phyloP scores from a whole-genome alignment of 64 coral and sea anemone genomes.

The Trachythela sp. region DNA sequence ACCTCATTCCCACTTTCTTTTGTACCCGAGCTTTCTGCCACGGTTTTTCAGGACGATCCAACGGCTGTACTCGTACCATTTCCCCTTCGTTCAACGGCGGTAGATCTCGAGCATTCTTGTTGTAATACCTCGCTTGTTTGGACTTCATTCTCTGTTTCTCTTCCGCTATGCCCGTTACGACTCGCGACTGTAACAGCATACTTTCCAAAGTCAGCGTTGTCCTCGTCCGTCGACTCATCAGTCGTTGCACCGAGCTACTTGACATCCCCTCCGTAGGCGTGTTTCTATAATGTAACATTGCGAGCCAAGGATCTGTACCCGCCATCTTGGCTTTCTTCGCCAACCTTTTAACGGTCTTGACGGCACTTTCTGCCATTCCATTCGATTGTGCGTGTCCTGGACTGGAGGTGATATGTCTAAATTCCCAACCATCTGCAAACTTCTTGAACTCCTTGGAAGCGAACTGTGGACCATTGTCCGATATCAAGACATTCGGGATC shows the following conservation, averaged over 20 bases:
- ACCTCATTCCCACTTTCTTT: conserved; percentile 7
- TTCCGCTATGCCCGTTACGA: not conserved
- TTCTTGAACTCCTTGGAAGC: not conserved
- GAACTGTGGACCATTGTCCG: conserved; percentile 9
- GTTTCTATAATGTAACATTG: not conserved
- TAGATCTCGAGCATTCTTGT: not conserved
- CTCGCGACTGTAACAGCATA: not conserved
- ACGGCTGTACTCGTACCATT: not conserved
- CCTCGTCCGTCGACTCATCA: not conserved
- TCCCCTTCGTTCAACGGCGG: not conserved
- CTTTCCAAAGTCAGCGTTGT: not conserved
- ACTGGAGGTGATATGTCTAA: not conserved
- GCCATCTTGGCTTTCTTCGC: not conserved
- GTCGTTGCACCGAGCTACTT: not conserved
- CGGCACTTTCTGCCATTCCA: conserved; percentile 15
- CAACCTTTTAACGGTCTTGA: not conserved
- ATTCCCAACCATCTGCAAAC: not conserved
- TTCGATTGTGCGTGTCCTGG: conserved; percentile 1
- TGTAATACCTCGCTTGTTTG: not conserved
- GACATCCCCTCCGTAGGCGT: not conserved
- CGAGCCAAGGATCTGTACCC: not conserved
- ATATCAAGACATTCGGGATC: not conserved
- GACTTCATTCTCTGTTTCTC: not conserved
- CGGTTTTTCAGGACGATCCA: not conserved
- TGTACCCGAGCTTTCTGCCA: conserved; percentile 10